Base-by-base conservation (phyloP, 2,797 vertebrate genomes). In the Pangasius mekongensis region DNA sequence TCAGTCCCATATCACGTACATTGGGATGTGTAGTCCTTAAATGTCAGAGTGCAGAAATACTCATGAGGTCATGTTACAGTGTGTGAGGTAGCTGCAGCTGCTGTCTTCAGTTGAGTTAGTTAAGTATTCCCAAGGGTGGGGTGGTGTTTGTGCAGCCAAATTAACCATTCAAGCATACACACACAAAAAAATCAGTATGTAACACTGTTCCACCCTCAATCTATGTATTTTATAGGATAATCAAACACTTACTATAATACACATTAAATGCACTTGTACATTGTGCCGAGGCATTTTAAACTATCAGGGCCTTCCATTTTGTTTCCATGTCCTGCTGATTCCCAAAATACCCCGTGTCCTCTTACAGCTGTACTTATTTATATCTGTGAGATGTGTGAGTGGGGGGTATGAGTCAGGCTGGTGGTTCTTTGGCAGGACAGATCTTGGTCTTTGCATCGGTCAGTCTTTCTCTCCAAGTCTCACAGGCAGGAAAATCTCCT, bases 331-430 rank as follows among this genome's bases (percentile, higher is more conserved):
- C 90, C 83, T 90, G 88, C 87, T 56, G 93, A 93, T 90, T 94
- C 93, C 93, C 90, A 93, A 95, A 94, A 95, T 95, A 94, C 94
- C 93, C 80, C 22, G 95, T 95, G 93, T 96, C 95, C 33, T 90
- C 93, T 96, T 96, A 94, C 95, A 92, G 83, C 54, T 90, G 89
- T 96, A 96, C 95, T 95, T 96, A 96, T 97, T 95, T 96, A 95
- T 97, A 96, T 95, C 90, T 71, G 52, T 92, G 92, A 60, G 87
- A 73, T 84, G 73, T 82, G 74, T 85, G 49, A 83, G 77, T 78
- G 52, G 73, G 71, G 81, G 84, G 73, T 81, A 87, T 86, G 81
- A 64, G 82, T 54, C 43, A 64, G 52, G 47, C 66, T 81, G 54
- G 54, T 60, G 56, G 54, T 47, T 39, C 74, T 69, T 33, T 36